Base-by-base conservation (phyloP, 2,797 vertebrate genomes). In the Pogoniulus pusillus region DNA sequence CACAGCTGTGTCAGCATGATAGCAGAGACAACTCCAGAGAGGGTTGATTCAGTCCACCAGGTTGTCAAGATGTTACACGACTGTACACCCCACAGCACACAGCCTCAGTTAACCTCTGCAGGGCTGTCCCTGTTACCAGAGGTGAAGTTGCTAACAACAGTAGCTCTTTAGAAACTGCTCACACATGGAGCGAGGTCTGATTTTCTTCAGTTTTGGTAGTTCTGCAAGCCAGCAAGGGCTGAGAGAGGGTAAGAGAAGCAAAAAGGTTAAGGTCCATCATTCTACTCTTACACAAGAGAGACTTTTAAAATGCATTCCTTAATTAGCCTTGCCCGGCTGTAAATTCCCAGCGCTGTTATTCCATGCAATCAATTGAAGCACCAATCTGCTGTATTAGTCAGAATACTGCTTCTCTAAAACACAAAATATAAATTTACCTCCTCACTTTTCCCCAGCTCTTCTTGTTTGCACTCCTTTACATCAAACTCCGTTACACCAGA, bases 261-360 rank as follows among this genome's bases (percentile, higher is more conserved):
- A 7, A 30, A 63, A 59, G 29, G 9, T 41, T 68, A 29, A 57
- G 16, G 55, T 23, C 47, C 27, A 85, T 35, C 74, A 49, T 12
- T 74, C 39, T 12, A 13, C 12, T 81, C 27, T 63, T 4, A 6
- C 11, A 22, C 6, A 58, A 5, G 19, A 64, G 35, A 84, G 39
- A 45, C 16, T 22, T 15, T 30, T 43, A 89, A 95, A 96, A 94
- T 45, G 29, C 54, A 92, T 91, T 66, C n/a, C 26, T 82, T 96
- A 76, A 94, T 89, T 75, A 87, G 53, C 60, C 60, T 58, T 84
- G 17, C 39, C 83, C 75, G 37, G 49, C 84, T 93, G 70, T 89
- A 73, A 70, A 86, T 80, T 95, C 95, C 71, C 83, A 93, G 43
- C 23, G 47, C 32, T 85, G 62, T 26, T 89, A 93, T 68, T 85